Conservation (phyloP, 2,113 vertebrate genomes). For the Gasterosteus aculeatus region DNA sequence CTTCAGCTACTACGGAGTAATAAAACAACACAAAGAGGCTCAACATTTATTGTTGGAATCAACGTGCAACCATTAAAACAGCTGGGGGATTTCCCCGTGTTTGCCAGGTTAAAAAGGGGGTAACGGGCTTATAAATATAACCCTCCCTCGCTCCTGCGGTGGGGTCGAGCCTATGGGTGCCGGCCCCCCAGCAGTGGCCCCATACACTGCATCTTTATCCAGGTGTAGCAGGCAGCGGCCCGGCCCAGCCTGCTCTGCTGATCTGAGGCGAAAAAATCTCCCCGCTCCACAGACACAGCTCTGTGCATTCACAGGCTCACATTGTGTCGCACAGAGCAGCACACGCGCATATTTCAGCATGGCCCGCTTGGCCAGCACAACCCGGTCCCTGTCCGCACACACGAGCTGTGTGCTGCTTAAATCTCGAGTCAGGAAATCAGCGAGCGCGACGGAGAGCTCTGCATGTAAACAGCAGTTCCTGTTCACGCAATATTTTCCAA, state of each 20-base stretch:
- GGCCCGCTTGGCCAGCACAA: slow-evolving; percentile 71
- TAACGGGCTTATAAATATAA: slow-evolving; percentile 47
- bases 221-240: slow-evolving; percentile 46
- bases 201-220: slow-evolving; percentile 76
- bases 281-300: slow-evolving; percentile 71
- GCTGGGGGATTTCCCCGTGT: slow-evolving; percentile 61
- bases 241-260: slow-evolving; percentile 56
- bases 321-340: slow-evolving; percentile 75
- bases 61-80: slow-evolving; percentile 34
- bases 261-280: slow-evolving; percentile 72
- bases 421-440: slow-evolving; percentile 64
- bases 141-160: background rate
- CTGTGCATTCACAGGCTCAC: slow-evolving; percentile 76
- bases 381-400: slow-evolving; percentile 67
- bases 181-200: slow-evolving; percentile 46
- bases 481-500: slow-evolving; percentile 16
- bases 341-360: slow-evolving; percentile 78
- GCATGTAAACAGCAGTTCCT: slow-evolving; percentile 26
- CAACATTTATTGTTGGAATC: slow-evolving; percentile 17
- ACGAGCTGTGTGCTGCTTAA: slow-evolving; percentile 52
- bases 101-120: slow-evolving; percentile 52
- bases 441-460: slow-evolving; percentile 34
- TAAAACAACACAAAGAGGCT: slow-evolving; percentile 27
- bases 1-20: background rate
- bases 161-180: slow-evolving; percentile 24